phyloP scores from a whole-genome alignment of 1,140 invertebrate genomes.

The Zaprionus nigranus region DNA sequence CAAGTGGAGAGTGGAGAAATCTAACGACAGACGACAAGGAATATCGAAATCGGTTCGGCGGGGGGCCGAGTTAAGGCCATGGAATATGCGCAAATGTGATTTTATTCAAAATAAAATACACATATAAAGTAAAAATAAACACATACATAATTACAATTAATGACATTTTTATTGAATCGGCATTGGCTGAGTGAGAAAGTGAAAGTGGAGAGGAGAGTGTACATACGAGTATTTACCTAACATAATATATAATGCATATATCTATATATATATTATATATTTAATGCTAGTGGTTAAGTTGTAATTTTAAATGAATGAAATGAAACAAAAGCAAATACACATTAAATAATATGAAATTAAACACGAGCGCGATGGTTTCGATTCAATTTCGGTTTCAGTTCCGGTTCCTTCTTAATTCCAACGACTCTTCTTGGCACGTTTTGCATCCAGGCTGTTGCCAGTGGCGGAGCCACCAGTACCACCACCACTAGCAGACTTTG shows the following conservation, averaged over 20 bases:
- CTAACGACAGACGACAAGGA: not conserved
- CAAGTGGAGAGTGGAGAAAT: conserved; percentile 1
- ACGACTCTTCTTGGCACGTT: conserved; percentile 77
- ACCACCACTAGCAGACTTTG: conserved; percentile 1
- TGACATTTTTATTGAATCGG: conserved; percentile 76
- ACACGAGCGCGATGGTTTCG: conserved; percentile 29
- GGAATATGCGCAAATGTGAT: conserved; percentile 81
- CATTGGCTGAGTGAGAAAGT: conserved; percentile 48
- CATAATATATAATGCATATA: conserved; percentile 58
- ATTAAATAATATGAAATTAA: conserved; percentile 73
- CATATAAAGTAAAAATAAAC: conserved; percentile 64
- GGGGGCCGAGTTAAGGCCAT: conserved; percentile 50
- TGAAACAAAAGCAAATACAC: conserved; percentile 80
- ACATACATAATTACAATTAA: conserved; percentile 73
- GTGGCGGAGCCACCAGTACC: not conserved
- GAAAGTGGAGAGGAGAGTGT: conserved; percentile 42
- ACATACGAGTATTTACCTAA: conserved; percentile 80
- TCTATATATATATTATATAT: conserved; percentile 58
- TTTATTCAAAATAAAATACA: conserved; percentile 84
- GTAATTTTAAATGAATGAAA: conserved; percentile 72
- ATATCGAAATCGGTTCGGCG: conserved; percentile 29
- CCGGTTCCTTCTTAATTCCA: conserved; percentile 64
- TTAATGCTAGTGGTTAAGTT: conserved; percentile 72
- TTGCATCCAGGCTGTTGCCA: conserved; percentile 48
- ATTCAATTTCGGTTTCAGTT: conserved; percentile 14